Evolutionary conservation across 2,113 vertebrate genomes (phyloP), one percentile per base, ranked within the genome.

Genomic region (Picathartes gymnocephalus): DNA sequence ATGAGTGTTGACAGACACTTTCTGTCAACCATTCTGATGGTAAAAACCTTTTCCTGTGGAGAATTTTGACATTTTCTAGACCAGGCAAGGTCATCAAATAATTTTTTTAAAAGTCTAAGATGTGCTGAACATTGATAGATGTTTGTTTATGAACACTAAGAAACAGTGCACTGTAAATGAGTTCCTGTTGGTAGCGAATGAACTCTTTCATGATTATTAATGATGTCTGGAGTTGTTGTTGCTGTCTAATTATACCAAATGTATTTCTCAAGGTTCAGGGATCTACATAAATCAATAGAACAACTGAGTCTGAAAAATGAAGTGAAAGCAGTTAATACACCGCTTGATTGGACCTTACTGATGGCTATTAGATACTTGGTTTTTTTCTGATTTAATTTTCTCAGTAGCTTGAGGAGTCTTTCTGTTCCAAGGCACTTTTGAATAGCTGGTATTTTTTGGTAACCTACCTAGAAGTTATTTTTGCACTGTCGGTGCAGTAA

Each of bases 231-330:
- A 76, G 73, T 50, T 54, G 54, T 61, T 81, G 25, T 76, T 93
- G 69, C 86, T 94, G 68, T 89, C 91, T 91, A 85, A 89, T 94
- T 91, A 91, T 54, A 77, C 71, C 86, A 66, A 91, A 88, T 77
- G 35, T 80, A 50, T 92, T 96, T 95, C 58, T 85, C 78, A 78
- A 87, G 74, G 74, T 85, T 78, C 81, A 87, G 68, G 62, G 83
- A 87, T 73, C 84, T 89, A 40, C 35, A 61, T 91, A 94, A 95
- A 95, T 92, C 89, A 85, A 88, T 91, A 82, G 50, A 87, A 74
- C 66, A 76, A 87, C 35, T 66, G 81, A 92, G 54, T 70, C 92
- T 88, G 76, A 88, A 88, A 95, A 90, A 94, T 77, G 47, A 86
- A 93, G 58, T 81, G 85, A 88, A 95, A 77, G 44, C 68, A 90